phyloP scores from a whole-genome alignment of 2,888 invertebrate genomes.

The Caenorhabditis drosophilae region DNA sequence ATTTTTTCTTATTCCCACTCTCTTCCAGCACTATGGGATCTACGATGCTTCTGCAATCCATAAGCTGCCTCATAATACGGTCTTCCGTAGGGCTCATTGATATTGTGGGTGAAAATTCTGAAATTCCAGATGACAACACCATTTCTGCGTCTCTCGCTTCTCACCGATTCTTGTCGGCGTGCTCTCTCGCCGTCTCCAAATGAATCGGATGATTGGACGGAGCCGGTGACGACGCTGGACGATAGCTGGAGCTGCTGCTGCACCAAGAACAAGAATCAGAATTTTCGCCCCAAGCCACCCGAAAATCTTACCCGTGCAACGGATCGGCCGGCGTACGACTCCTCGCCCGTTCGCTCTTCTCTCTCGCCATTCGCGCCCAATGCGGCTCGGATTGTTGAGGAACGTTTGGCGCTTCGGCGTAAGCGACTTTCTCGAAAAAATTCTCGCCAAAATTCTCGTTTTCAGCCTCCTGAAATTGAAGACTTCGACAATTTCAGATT shows the following conservation, averaged over 20 bases:
- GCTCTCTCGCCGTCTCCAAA: constrained; percentile 46
- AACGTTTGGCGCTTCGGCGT: constrained; percentile 52
- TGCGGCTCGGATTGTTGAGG: constrained; percentile 47
- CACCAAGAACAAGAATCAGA: neutral
- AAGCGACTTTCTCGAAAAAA: constrained; percentile 52
- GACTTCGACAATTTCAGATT: neutral
- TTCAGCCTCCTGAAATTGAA: constrained; percentile 38
- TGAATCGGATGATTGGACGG: constrained; percentile 37
- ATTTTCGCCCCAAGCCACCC: no score
- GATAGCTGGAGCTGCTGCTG: constrained; percentile 13
- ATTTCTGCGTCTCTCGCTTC: neutral
- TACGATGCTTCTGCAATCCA: constrained; percentile 17
- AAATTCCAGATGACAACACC: neutral
- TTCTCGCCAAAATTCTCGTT: constrained; percentile 45
- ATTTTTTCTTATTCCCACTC: neutral
- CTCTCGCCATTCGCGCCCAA: constrained; percentile 52
- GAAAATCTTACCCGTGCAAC: no score
- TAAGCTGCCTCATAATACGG: constrained; percentile 45
- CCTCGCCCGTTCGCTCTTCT: constrained; percentile 52
- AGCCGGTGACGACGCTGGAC: constrained; percentile 35
- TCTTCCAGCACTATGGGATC: constrained; percentile 34
- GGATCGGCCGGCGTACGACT: constrained; percentile 49
- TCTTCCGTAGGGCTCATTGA: constrained; percentile 33
- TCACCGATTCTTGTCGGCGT: constrained; percentile 43
- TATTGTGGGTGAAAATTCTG: constrained; percentile 40